Evolutionary conservation across 1,140 invertebrate genomes (phyloP).

Genomic region (Dreissena polymorpha): DNA sequence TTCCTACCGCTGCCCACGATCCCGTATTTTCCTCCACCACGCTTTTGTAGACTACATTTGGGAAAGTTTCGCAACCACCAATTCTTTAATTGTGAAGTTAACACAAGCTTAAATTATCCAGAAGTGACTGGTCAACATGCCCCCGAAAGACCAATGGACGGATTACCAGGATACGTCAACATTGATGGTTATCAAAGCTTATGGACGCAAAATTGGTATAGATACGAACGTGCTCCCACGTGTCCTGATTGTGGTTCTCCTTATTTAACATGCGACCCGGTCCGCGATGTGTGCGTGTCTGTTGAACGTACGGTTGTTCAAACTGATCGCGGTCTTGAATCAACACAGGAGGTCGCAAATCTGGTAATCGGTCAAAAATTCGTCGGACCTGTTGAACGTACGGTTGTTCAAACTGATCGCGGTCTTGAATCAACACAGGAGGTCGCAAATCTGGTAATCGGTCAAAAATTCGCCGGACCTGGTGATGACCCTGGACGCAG

Average conservation of each 20-base stretch:
- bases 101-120: neutral
- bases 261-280: neutral
- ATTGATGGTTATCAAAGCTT: neutral
- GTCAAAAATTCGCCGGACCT: no score
- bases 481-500: no score
- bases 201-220: neutral
- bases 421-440: no score
- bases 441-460: no score
- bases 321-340: no score
- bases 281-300: no score
- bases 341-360: no score
- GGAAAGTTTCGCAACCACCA: conserved; percentile 54
- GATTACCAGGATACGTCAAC: neutral
- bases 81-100: neutral
- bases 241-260: conserved; percentile 1
- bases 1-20: conserved; percentile 75
- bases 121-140: neutral
- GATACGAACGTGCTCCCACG: neutral
- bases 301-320: no score
- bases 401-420: no score
- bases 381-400: no score
- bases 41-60: conserved; percentile 76
- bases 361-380: no score
- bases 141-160: neutral
- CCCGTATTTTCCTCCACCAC: conserved; percentile 79